These are phyloP conservation scores for Azemiops feae DNA, from an alignment of 2,113 vertebrate genomes.

Conservation along the genomic window DNA sequence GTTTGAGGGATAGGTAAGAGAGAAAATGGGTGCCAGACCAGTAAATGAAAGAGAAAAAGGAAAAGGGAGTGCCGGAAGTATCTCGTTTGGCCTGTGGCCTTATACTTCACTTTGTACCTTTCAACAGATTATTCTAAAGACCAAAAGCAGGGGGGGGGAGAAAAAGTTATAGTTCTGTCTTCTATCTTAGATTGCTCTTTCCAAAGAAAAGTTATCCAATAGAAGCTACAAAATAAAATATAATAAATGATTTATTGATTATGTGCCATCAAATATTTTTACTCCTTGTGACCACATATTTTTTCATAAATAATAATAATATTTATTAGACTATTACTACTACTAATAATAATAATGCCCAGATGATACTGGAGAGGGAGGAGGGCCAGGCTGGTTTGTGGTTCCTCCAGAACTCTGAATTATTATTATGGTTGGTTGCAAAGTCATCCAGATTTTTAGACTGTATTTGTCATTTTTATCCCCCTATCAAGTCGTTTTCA, in stretches of 20 bases:
- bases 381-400: not conserved
- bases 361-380: not conserved
- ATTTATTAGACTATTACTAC: not conserved
- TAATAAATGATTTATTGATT: not conserved
- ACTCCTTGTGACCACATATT: not conserved
- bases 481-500: not conserved
- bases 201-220: not conserved
- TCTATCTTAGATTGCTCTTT: not conserved
- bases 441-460: not conserved
- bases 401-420: not conserved
- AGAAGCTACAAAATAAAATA: not conserved
- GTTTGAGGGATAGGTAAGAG: not conserved
- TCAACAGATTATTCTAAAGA: not conserved
- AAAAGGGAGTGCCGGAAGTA: not conserved
- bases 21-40: not conserved
- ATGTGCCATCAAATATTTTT: not conserved
- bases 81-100: not conserved
- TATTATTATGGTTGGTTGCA: not conserved
- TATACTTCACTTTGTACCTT: not conserved
- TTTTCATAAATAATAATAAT: not conserved
- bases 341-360: not conserved
- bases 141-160: accelerated
- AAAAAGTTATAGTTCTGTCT: not conserved
- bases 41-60: not conserved
- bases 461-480: not conserved